phyloP scores from a whole-genome alignment of 2,888 invertebrate species.

The Druceiella hillmani region DNA sequence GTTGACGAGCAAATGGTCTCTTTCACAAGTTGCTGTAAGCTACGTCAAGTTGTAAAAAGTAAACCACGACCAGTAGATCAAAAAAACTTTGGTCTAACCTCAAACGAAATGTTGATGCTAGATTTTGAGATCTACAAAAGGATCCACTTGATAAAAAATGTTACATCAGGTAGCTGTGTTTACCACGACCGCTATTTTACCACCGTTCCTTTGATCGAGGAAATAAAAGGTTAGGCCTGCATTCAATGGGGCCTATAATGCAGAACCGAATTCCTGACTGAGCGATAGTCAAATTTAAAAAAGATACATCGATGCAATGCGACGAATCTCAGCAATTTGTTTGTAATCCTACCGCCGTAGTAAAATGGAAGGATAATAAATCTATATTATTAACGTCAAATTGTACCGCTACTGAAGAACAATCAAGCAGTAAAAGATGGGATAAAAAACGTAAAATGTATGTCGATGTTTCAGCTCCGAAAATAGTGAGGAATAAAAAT shows the following conservation, averaged over 20 bases:
- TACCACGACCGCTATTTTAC: too few species aligned
- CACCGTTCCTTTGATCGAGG: too few species aligned
- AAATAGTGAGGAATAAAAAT: conserved; percentile 22
- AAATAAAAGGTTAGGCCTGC: too few species aligned
- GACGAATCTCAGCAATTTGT: conserved; percentile 12
- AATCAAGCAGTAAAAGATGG: conserved; percentile 18
- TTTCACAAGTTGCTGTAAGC: too few species aligned
- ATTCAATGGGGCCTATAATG: conserved; percentile 12
- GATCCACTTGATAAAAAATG: too few species aligned
- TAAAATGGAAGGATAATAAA: conserved; percentile 22
- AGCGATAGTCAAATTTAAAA: conserved; percentile 6
- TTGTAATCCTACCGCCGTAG: conserved; percentile 11
- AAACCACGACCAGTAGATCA: too few species aligned
- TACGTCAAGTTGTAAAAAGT: too few species aligned
- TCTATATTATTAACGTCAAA: conserved; percentile 20
- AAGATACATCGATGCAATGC: conserved; percentile 6
- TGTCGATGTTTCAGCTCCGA: conserved; percentile 20
- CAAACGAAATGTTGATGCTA: too few species aligned
- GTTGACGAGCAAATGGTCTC: too few species aligned
- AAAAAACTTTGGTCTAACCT: too few species aligned
- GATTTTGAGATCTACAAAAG: too few species aligned
- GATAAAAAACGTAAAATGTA: conserved; percentile 18
- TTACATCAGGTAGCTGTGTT: too few species aligned
- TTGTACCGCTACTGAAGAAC: conserved; percentile 14
- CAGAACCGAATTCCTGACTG: conserved; percentile 10